Percentiles rank a stretch among this genome's conserved stretches.
Evolutionary conservation across 30 jellyfish, hydroid and myxozoan genomes (phyloP).

Genomic region (Pelagia noctiluca): DNA sequence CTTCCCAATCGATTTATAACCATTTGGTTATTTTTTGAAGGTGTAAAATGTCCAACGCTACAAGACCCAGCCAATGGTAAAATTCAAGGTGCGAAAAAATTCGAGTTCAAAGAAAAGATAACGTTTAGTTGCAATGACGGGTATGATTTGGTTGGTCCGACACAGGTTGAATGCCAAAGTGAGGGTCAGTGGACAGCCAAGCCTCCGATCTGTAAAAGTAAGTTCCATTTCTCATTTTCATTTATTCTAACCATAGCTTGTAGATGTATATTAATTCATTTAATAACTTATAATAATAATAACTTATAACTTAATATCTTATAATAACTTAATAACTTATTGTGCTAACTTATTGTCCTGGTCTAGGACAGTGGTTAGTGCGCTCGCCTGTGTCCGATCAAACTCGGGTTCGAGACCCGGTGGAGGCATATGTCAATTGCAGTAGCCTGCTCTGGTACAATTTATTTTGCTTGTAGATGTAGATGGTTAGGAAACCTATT

Average conservation of each 20-base stretch:
- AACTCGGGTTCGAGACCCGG: no score
- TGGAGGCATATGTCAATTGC: no score
- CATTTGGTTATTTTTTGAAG: constrained; percentile 24
- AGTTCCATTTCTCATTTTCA: not conserved
- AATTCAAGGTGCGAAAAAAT: constrained; percentile 70
- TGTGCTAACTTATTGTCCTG: no score
- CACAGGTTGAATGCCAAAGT: constrained; percentile 19
- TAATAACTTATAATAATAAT: no score
- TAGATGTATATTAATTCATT: not conserved
- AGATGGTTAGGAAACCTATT: no score
- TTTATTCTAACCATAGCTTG: not conserved
- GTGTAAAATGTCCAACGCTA: constrained; percentile 76
- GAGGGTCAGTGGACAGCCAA: constrained; percentile 72
- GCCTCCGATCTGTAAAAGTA: constrained; percentile 71
- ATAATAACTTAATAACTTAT: no score
- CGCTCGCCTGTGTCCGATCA: no score
- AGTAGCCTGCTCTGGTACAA: no score
- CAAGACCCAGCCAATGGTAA: constrained; percentile 69
- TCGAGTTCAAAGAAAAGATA: constrained; percentile 68
- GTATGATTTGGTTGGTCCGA: constrained; percentile 52
- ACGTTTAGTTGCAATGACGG: constrained; percentile 74
- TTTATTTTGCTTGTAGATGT: no score
- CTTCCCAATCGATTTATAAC: no score
- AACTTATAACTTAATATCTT: no score
- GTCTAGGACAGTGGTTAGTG: no score